Conservation (phyloP, 1,140 invertebrate genomes). For the Drosophila mayri region DNA sequence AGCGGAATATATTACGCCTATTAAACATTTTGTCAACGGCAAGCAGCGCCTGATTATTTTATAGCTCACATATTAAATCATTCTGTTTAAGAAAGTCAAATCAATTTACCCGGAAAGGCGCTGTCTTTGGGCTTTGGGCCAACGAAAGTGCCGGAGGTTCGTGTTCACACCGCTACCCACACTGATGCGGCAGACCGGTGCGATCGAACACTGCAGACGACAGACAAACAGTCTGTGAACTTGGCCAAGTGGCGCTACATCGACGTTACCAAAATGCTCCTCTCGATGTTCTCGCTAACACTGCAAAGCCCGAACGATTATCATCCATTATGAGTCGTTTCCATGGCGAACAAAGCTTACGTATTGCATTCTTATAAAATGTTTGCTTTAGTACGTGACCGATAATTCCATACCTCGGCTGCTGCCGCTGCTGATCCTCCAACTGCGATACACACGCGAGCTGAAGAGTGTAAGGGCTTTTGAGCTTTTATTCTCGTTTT, state of each 20-base stretch:
- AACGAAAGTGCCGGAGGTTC: slow-evolving; percentile 15
- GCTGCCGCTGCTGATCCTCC: slow-evolving; percentile 66
- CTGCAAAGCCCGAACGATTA: slow-evolving; percentile 61
- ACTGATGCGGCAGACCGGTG: slow-evolving; percentile 4
- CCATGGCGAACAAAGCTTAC: slow-evolving; percentile 21
- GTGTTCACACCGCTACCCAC: slow-evolving; percentile 42
- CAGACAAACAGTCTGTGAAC: not conserved
- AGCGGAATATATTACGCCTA: slow-evolving; percentile 15
- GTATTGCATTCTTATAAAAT: slow-evolving; percentile 74
- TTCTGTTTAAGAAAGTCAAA: not conserved
- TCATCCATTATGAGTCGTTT: slow-evolving; percentile 77
- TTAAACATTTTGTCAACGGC: slow-evolving; percentile 1
- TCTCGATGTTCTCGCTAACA: slow-evolving; percentile 11
- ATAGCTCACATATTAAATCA: not conserved
- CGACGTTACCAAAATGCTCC: slow-evolving; percentile 37
- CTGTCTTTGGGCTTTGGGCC: not conserved
- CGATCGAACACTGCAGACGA: slow-evolving; percentile 19
- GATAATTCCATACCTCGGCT: slow-evolving; percentile 47
- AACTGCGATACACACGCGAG: slow-evolving; percentile 75
- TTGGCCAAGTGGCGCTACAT: slow-evolving; percentile 68
- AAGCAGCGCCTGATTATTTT: not conserved
- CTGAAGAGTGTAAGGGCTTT: slow-evolving; percentile 8
- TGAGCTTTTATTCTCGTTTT: slow-evolving; percentile 22
- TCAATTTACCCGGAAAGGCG: not conserved
- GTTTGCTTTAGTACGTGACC: slow-evolving; percentile 82